These are phyloP conservation scores for Neodiprion virginianus DNA, from an alignment of 1,140 invertebrate species.

Conservation along the genomic window DNA sequence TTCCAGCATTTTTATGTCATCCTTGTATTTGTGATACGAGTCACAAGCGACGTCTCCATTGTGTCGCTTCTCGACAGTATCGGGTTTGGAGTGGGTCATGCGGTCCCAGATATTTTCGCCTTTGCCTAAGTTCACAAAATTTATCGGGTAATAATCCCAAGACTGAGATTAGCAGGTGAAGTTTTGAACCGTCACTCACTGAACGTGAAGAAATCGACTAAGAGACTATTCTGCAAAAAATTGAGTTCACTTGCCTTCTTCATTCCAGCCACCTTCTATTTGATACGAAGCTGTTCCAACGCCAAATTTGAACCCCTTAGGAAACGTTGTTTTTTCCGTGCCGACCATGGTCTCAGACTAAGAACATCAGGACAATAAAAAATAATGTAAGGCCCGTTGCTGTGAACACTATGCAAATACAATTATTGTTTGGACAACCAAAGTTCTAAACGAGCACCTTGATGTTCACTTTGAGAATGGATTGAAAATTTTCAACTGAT, in stretches of 20 bases:
- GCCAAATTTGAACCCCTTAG: constrained; percentile 63
- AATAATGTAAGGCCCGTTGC: too few species aligned
- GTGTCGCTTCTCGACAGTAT: constrained; percentile 46
- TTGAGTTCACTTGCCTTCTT: constrained; percentile 52
- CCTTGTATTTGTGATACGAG: constrained; percentile 71
- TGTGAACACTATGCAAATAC: too few species aligned
- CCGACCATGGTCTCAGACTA: background rate
- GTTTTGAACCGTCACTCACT: too few species aligned
- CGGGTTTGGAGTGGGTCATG: constrained; percentile 36
- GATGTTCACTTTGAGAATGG: too few species aligned
- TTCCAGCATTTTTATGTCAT: constrained; percentile 69
- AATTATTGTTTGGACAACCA: too few species aligned
- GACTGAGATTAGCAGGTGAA: too few species aligned
- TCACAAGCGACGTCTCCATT: constrained; percentile 72
- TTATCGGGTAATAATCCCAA: too few species aligned
- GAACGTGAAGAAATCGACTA: too few species aligned
- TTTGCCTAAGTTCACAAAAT: background rate
- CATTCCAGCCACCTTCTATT: constrained; percentile 68
- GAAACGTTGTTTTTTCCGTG: constrained; percentile 26
- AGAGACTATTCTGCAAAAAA: too few species aligned
- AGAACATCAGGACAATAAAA: too few species aligned
- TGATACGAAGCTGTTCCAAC: constrained; percentile 64
- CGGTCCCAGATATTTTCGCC: constrained; percentile 42
- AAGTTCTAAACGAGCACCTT: too few species aligned
- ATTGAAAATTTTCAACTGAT: too few species aligned